A percentile compares a stretch with the other conserved stretches of the same genome.
phyloP scores from a whole-genome alignment of 2,113 vertebrate genomes.

The Cryptotis parvus region DNA sequence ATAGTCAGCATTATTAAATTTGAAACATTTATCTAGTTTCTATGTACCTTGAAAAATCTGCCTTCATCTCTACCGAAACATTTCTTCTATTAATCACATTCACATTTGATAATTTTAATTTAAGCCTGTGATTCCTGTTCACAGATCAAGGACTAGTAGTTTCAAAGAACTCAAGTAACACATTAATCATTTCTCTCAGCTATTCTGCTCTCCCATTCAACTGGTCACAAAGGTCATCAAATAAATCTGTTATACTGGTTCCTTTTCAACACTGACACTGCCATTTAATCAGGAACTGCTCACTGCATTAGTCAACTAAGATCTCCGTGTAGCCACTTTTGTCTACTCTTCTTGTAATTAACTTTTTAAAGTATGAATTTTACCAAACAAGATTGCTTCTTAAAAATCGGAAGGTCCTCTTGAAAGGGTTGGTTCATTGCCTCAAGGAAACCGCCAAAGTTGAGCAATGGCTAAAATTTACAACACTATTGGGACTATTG shows the following conservation, averaged over 20 bases:
- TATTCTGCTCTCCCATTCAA: neutral
- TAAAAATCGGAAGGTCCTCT: neutral
- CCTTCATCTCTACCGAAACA: neutral
- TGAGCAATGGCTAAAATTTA: neutral
- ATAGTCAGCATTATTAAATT: neutral
- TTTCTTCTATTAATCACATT: neutral
- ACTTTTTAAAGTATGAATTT: neutral
- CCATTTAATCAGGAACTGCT: neutral
- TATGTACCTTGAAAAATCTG: neutral
- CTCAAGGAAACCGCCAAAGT: neutral
- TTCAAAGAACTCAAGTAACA: neutral
- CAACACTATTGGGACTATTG: fast-evolving
- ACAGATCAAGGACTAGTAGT: neutral
- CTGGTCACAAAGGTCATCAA: neutral
- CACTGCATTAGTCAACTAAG: neutral
- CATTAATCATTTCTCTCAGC: neutral
- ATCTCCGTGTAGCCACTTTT: neutral
- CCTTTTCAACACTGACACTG: neutral
- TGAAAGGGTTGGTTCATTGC: neutral
- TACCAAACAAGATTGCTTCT: neutral
- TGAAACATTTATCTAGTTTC: neutral
- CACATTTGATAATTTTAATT: neutral
- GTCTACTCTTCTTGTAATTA: neutral
- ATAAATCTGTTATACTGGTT: neutral
- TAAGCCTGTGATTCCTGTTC: neutral